Evolutionary conservation across 2,888 invertebrate genomes (phyloP).

Genomic region (Hyppa rectilinea): DNA sequence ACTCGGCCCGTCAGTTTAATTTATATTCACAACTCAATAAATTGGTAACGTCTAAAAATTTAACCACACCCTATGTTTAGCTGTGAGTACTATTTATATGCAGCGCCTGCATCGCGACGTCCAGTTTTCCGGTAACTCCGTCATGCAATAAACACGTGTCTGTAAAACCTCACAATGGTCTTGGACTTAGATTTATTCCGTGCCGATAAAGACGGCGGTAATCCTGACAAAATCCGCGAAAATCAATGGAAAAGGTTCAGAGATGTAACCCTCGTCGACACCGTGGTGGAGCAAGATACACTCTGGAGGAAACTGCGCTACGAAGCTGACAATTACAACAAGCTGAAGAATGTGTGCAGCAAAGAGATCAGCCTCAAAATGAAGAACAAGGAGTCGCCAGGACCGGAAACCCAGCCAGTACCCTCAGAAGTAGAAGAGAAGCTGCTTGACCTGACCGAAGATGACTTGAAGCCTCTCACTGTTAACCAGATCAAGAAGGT

Average conservation of each 20-base stretch:
- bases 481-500: conserved; percentile 97
- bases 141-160: neutral
- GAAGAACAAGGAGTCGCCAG: conserved; percentile 96
- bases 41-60: neutral
- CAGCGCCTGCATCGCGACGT: too few species aligned
- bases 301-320: conserved; percentile 98
- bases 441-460: conserved; percentile 93
- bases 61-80: neutral
- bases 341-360: conserved; percentile 98
- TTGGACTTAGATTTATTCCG: conserved; percentile 99
- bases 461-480: conserved; percentile 94
- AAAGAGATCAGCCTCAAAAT: conserved; percentile 99
- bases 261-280: conserved; percentile 97
- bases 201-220: conserved; percentile 98
- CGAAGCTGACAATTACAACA: conserved; percentile 98
- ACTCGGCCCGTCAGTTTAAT: neutral
- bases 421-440: conserved; percentile 91
- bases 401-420: conserved; percentile 91
- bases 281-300: conserved; percentile 96
- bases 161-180: conserved; percentile 93
- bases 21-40: neutral
- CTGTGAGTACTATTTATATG: too few species aligned
- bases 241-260: conserved; percentile 98
- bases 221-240: conserved; percentile 97
- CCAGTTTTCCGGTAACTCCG: too few species aligned